phyloP scores from a whole-genome alignment of 2,888 invertebrate species.

The Allophyes oxyacanthae region DNA sequence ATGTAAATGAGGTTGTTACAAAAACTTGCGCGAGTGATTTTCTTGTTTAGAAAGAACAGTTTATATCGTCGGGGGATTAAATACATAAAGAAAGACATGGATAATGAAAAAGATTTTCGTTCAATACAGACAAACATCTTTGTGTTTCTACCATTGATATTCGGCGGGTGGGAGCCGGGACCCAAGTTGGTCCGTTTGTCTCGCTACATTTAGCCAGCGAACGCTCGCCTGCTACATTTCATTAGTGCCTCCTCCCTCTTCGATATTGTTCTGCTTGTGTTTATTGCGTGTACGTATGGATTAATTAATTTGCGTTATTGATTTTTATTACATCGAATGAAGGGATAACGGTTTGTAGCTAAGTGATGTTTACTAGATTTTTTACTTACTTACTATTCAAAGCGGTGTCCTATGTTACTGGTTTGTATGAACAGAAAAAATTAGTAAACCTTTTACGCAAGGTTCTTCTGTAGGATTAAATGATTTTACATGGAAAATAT shows the following conservation, averaged over 20 bases:
- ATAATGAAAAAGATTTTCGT: slow-evolving; percentile 60
- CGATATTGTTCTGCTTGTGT: slow-evolving; percentile 76
- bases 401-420: slow-evolving; percentile 3
- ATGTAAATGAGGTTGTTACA: slow-evolving; percentile 40
- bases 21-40: slow-evolving; percentile 36
- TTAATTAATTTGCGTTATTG: slow-evolving; percentile 81
- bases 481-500: neutral
- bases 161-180: slow-evolving; percentile 67
- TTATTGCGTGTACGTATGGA: slow-evolving; percentile 77
- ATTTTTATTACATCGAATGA: slow-evolving; percentile 64
- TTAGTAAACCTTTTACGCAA: neutral
- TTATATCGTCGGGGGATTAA: slow-evolving; percentile 40
- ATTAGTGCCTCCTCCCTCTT: slow-evolving; percentile 77
- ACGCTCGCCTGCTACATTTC: slow-evolving; percentile 81
- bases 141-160: slow-evolving; percentile 70
- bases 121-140: slow-evolving; percentile 61
- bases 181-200: slow-evolving; percentile 77
- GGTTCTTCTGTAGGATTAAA: neutral
- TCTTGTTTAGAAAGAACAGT: slow-evolving; percentile 30
- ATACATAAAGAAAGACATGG: slow-evolving; percentile 53
- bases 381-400: slow-evolving; percentile 36
- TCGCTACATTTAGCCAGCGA: slow-evolving; percentile 80
- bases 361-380: slow-evolving; percentile 28
- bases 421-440: slow-evolving; percentile 1
- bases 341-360: slow-evolving; percentile 44